Evolutionary conservation across 2,113 vertebrate species (phyloP).

Genomic region (Herpetotheres cachinnans): DNA sequence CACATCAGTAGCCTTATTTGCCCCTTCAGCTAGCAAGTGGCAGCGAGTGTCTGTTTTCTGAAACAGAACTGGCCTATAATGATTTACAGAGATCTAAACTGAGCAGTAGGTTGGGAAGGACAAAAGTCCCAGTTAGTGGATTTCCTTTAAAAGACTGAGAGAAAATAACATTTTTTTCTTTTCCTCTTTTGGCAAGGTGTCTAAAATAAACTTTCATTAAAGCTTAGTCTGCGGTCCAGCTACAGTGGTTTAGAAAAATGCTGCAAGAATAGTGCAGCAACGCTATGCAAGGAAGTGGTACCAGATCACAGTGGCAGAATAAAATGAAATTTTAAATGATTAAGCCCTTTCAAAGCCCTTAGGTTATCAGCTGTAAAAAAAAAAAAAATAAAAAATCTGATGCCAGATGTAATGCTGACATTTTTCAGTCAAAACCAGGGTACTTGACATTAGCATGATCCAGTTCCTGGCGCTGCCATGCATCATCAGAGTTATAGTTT

Average conservation of each 20-base stretch:
- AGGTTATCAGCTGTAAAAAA: neutral
- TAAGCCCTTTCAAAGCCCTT: neutral
- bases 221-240: neutral
- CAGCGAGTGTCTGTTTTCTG: neutral
- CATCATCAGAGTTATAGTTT: neutral
- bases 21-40: neutral
- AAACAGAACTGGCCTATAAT: neutral
- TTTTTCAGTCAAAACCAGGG: neutral
- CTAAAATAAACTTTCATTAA: conserved; percentile 2
- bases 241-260: neutral
- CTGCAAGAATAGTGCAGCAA: neutral
- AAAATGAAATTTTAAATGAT: neutral
- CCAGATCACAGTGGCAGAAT: neutral
- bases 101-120: neutral
- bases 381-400: neutral
- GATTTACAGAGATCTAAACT: neutral
- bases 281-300: neutral
- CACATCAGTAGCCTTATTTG: neutral
- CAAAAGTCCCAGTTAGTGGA: neutral
- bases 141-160: neutral
- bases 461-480: neutral
- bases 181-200: neutral
- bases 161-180: neutral
- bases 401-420: neutral
- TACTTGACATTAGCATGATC: neutral